Percentiles rank a stretch among this genome's conserved stretches.
Conservation (phyloP, 2,888 invertebrate genomes). For the Eilema caniola region DNA sequence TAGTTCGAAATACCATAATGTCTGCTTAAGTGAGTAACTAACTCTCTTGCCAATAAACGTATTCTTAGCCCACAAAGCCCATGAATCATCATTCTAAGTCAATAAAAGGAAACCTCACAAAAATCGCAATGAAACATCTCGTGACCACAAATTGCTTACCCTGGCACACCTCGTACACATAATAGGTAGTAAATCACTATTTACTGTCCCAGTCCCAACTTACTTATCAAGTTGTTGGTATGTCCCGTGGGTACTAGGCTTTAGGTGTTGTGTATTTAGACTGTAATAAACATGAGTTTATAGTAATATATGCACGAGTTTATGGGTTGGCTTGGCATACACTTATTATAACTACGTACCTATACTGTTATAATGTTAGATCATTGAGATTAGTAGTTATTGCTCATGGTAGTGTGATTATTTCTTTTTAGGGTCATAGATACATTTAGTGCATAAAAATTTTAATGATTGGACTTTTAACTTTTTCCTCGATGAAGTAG, state of each 20-base stretch:
- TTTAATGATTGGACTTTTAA: too few species aligned
- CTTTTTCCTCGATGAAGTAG: too few species aligned
- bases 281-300: conserved; percentile 31
- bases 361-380: neutral
- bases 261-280: conserved; percentile 36
- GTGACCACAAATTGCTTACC: conserved; percentile 44
- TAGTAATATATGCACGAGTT: conserved; percentile 36
- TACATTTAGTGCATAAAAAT: too few species aligned
- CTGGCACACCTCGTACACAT: conserved; percentile 37
- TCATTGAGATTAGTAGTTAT: neutral
- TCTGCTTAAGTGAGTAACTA: neutral
- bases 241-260: conserved; percentile 29
- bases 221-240: conserved; percentile 49
- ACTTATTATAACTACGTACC: conserved; percentile 10
- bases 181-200: conserved; percentile 63
- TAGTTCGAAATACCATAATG: too few species aligned
- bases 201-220: conserved; percentile 50
- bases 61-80: neutral
- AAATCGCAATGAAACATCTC: conserved; percentile 43
- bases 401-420: neutral
- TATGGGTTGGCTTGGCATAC: conserved; percentile 16
- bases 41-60: neutral
- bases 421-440: too few species aligned
- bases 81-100: conserved; percentile 42
- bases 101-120: conserved; percentile 35